Conservation (phyloP, 2,113 vertebrate genomes). For the Malurus cyaneus region DNA sequence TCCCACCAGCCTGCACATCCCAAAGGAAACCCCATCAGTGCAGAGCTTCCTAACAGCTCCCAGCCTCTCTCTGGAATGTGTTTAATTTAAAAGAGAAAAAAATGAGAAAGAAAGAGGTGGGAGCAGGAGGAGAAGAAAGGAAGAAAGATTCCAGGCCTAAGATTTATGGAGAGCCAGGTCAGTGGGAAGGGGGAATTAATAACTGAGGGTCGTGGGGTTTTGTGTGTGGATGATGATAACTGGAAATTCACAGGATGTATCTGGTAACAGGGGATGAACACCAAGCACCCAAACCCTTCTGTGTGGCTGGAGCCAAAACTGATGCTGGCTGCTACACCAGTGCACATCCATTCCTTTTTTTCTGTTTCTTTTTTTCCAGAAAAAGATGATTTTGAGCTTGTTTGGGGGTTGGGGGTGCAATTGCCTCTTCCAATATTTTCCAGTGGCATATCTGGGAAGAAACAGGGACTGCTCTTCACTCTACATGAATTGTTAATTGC, state of each 20-base stretch:
- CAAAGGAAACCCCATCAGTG: neutral
- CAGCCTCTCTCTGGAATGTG: constrained; percentile 46
- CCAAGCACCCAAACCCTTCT: neutral
- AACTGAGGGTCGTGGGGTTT: neutral
- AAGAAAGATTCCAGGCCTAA: constrained; percentile 48
- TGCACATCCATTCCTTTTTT: neutral
- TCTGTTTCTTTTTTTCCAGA: neutral
- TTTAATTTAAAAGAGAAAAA: constrained; percentile 63
- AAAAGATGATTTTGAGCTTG: neutral
- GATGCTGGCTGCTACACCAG: neutral
- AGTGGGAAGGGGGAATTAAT: constrained; percentile 42
- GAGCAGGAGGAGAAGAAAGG: constrained; percentile 34
- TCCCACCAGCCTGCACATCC: constrained; percentile 2
- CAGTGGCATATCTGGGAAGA: neutral
- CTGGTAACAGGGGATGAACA: neutral
- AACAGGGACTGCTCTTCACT: neutral
- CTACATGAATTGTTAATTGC: neutral
- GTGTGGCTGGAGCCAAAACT: neutral
- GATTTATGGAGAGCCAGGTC: constrained; percentile 54
- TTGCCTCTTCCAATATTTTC: neutral
- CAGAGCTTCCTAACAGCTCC: constrained; percentile 34
- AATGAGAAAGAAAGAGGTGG: constrained; percentile 14
- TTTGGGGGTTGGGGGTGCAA: neutral
- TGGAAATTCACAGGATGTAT: neutral
- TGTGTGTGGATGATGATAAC: neutral